These are phyloP conservation scores for Podarcis lilfordi DNA, from an alignment of 2,797 vertebrate genomes.

Conservation along the genomic window DNA sequence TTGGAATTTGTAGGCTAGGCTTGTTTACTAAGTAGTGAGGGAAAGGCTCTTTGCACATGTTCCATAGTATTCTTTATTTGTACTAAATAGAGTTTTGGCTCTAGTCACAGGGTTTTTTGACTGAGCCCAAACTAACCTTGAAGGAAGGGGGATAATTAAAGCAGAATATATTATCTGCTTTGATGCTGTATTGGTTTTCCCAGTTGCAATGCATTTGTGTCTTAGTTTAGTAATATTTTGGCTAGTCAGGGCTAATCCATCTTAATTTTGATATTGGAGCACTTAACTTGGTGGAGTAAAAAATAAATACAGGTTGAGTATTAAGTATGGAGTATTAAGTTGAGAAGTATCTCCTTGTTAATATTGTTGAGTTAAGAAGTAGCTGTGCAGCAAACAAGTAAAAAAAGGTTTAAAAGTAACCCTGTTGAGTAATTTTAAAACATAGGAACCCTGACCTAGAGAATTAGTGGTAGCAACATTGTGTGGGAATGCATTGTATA, in stretches of 20 bases:
- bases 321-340: background rate
- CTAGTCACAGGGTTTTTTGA: background rate
- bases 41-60: background rate
- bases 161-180: background rate
- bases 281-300: background rate
- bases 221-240: background rate
- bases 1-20: background rate
- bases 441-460: background rate
- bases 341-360: background rate
- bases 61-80: background rate
- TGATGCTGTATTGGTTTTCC: background rate
- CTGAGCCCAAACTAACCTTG: background rate
- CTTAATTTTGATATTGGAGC: background rate
- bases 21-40: background rate
- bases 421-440: background rate
- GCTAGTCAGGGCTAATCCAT: background rate
- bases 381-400: background rate
- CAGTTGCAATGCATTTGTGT: background rate
- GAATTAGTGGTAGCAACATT: background rate
- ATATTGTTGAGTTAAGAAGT: background rate
- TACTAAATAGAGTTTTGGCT: background rate
- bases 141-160: background rate
- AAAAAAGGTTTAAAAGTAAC: background rate
- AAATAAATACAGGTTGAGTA: background rate
- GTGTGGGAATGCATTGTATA: background rate